Conservation (phyloP, 2,888 invertebrate species). For the Conistra vaccinii region DNA sequence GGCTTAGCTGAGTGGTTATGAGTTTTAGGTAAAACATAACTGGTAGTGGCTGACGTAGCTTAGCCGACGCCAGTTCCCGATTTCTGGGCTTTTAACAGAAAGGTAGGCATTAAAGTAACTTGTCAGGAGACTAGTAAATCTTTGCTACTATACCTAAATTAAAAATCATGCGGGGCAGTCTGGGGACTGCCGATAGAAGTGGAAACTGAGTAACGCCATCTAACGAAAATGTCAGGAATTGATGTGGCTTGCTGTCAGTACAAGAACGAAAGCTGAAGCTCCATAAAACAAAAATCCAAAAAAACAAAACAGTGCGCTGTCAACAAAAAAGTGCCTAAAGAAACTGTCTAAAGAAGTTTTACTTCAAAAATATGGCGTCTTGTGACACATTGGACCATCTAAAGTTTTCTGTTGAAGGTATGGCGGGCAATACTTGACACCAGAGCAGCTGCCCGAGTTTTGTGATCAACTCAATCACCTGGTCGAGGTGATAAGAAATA, state of each 20-base stretch:
- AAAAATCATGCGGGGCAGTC: no score
- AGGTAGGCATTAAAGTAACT: not conserved
- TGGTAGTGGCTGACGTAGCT: not conserved
- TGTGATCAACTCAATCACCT: slow-evolving; percentile 86
- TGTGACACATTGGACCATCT: not conserved
- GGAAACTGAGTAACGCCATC: no score
- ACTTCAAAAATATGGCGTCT: no score
- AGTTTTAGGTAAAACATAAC: not conserved
- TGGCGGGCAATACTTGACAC: slow-evolving; percentile 86
- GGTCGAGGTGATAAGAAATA: slow-evolving; percentile 86
- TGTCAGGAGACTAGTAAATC: not conserved
- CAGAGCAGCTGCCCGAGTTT: slow-evolving; percentile 87
- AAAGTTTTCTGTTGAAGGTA: slow-evolving; percentile 74
- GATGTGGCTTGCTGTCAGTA: no score
- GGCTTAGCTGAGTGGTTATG: not conserved
- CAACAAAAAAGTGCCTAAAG: no score
- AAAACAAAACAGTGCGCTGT: no score
- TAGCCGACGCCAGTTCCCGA: not conserved
- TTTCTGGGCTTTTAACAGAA: not conserved
- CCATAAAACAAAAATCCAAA: no score
- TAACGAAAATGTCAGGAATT: no score
- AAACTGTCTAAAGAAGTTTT: no score
- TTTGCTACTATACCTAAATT: not conserved
- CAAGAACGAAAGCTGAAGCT: no score
- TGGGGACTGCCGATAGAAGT: no score